phyloP scores from a whole-genome alignment of 2,113 vertebrate genomes.

The Cettia cetti region DNA sequence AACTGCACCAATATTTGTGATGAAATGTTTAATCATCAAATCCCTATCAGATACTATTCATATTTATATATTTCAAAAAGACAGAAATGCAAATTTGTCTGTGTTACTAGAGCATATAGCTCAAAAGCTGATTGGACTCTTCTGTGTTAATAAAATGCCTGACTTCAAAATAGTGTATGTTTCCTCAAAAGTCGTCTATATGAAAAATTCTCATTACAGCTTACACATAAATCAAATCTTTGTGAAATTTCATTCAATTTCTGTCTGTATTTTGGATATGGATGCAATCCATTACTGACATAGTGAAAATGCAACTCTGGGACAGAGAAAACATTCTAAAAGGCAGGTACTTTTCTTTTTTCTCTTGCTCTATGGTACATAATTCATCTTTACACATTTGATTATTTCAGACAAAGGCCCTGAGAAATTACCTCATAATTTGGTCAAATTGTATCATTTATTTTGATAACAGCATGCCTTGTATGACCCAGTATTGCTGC shows the following conservation, averaged over 20 bases:
- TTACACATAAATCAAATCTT: conserved; percentile 30
- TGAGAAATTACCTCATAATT: neutral
- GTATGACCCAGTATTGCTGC: neutral
- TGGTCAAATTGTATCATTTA: neutral
- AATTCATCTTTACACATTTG: neutral
- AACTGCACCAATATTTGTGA: neutral
- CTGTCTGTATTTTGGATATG: neutral
- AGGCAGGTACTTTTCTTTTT: neutral
- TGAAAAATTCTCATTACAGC: conserved; percentile 24
- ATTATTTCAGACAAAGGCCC: neutral
- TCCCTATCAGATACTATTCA: neutral
- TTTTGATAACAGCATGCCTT: neutral
- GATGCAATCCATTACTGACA: neutral
- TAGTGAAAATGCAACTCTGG: neutral
- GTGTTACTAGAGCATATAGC: neutral
- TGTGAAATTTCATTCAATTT: conserved; percentile 12
- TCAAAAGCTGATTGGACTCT: conserved; percentile 9
- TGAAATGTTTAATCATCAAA: conserved; percentile 23
- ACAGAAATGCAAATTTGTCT: neutral
- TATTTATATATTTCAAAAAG: conserved; percentile 8
- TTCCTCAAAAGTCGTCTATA: neutral
- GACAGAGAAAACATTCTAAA: neutral
- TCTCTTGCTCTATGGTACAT: neutral
- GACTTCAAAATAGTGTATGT: neutral
- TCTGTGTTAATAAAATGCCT: neutral